Base-by-base conservation (phyloP, 2,797 vertebrate genomes). In the Malacoctenus gilli region DNA sequence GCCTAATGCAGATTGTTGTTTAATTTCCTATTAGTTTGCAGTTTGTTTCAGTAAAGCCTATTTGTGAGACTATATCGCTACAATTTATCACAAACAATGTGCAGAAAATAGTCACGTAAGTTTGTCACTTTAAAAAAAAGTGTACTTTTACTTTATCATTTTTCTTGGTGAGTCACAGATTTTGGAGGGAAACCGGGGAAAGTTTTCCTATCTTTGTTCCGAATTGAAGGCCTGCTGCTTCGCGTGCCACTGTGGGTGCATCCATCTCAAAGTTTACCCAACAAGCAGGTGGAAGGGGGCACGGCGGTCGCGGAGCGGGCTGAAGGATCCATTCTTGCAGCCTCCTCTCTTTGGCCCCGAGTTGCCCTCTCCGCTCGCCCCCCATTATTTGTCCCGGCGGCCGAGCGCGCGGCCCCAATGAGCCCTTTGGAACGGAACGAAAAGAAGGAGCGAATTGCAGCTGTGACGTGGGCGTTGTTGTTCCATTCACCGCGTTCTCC, bases 401-500 rank as follows among this genome's bases (percentile, higher is more conserved):
- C 77, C 63, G 84, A 85, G 83, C 78, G 72, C 82, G 62, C 80
- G 74, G 81, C 83, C 85, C 87, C 89, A 91, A 89, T 81, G 86
- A 80, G 83, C 80, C 83, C 85, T 5, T 91, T 86, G 85, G 85
- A 86, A 89, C 36, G 48, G 76, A 79, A 70, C 82, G 87, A 89
- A 90, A 72, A 87, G 91, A 91, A 86, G 91, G 91, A 86, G 87
- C 87, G 86, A 85, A 86, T 76, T 87, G 89, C 91, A 92, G 91
- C 91, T 92, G 93, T 94, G 93, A 93, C 94, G 92, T 92, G 90
- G 89, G 93, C 92, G 92, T 92, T 88, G 93, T 94, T 94, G 93
- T 94, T 95, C 93, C 90, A 89, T 92, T 91, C 91, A 93, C 85
- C 90, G 91, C 65, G 48, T 89, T 96, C 90, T 80, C 93, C 95